These are phyloP conservation scores for Microctonus aethiopoides DNA, from an alignment of 2,888 invertebrate genomes.

Conservation along the genomic window DNA sequence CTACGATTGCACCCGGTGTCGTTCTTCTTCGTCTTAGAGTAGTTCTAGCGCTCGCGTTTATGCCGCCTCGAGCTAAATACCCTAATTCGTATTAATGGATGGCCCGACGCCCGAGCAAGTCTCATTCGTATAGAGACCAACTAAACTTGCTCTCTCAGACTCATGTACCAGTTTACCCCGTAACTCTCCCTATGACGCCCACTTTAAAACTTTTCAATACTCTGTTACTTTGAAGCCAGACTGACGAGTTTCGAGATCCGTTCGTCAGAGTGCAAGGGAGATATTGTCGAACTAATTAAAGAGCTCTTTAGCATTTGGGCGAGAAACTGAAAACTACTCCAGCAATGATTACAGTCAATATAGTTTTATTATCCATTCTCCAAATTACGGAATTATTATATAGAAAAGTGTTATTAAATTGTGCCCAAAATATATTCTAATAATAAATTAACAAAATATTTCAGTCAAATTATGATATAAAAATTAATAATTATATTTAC, in stretches of 20 bases:
- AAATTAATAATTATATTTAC: too few species aligned
- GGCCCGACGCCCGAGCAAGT: conserved; percentile 51
- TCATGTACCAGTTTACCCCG: background rate
- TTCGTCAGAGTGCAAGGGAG: background rate
- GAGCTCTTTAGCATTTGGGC: conserved; percentile 14
- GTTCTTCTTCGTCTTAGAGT: conserved; percentile 22
- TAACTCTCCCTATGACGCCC: background rate
- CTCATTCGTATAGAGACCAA: conserved; percentile 23
- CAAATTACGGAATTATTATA: too few species aligned
- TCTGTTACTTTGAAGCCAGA: conserved; percentile 7
- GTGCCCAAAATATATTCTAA: too few species aligned
- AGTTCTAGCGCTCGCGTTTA: conserved; percentile 32
- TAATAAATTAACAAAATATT: too few species aligned
- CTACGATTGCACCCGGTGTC: conserved; percentile 12
- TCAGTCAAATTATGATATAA: too few species aligned
- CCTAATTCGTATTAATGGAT: conserved; percentile 62
- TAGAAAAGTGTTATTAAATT: too few species aligned
- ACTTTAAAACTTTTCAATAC: background rate
- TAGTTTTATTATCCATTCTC: conserved; percentile 2
- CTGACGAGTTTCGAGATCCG: conserved; percentile 25
- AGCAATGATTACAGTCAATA: conserved; percentile 10
- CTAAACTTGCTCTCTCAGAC: background rate
- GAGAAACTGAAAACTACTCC: background rate
- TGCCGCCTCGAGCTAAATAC: conserved; percentile 53
- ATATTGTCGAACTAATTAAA: conserved; percentile 33